Evolutionary conservation across 2,113 vertebrate genomes (phyloP), one percentile per base, ranked within the genome.

Genomic region (Tringa solitaria): DNA sequence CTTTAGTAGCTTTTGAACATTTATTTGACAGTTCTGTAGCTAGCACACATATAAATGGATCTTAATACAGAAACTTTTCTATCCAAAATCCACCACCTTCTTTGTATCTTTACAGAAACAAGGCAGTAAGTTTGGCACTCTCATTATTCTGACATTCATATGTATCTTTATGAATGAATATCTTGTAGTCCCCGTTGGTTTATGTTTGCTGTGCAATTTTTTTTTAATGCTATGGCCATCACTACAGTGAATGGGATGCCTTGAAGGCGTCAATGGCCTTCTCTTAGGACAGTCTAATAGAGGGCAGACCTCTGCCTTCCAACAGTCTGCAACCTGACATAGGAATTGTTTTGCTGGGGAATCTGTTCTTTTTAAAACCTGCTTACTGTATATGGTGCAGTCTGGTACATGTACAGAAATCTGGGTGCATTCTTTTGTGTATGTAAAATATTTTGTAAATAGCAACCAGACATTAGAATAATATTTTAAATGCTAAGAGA

Each of bases 311-410:
- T 68, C 41, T 86, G n/a, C 50, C 41, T 22, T 61, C 32, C 46
- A 67, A 10, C 46, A 57, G 10, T 15, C 41, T 94, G 45, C 2
- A 15, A 6, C 50, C 23, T 50, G 45, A 4, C 43, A 21, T 0
- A 59, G 23, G 50, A 79, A 22, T 35, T 67, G 12, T 75, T 70
- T 67, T 11, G 10, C 28, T 39, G 37, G 76, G 20, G 75, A 92
- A 51, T 65, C 81, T 56, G 28, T 95, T 92, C 35, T 95, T 93
- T 90, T 11, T 57, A 87, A 89, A 43, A 50, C 41, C 35, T 93
- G 7, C n/a, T 46, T 28, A 6, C 56, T 78, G 20, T 57, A 16
- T 59, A 21, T 89, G 72, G 51, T 54, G 18, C 53, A 54, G 53
- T n/a, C 54, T 67, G 43, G 15, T 67, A 63, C 11, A 0, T 56